Evolutionary conservation across 2,888 invertebrate genomes (phyloP).

Genomic region (Siphlonurus alternatus): DNA sequence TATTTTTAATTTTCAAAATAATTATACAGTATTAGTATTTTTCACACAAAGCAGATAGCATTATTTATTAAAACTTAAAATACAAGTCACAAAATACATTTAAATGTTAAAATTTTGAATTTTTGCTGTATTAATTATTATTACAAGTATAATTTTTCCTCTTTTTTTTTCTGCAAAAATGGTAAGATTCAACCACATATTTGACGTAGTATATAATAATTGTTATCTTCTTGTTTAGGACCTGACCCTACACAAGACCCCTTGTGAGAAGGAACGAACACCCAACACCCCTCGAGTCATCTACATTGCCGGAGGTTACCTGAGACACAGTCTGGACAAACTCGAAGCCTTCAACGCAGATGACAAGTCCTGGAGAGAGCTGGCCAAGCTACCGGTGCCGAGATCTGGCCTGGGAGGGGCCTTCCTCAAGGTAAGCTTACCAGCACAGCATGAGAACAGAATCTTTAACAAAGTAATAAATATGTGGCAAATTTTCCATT

Average conservation of each 20-base stretch:
- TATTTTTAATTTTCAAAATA: too few species aligned
- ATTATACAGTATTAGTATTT: too few species aligned
- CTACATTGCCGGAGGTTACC: conserved; percentile 83
- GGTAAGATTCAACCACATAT: too few species aligned
- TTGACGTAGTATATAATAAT: too few species aligned
- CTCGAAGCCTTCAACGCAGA: conserved; percentile 80
- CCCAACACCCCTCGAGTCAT: conserved; percentile 81
- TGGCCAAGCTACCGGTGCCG: conserved; percentile 71
- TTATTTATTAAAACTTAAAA: too few species aligned
- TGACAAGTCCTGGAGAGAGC: conserved; percentile 65
- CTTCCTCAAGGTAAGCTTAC: conserved; percentile 55
- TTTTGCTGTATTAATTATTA: neutral
- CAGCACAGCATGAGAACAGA: too few species aligned
- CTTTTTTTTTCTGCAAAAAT: conserved; percentile 74
- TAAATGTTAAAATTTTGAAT: too few species aligned
- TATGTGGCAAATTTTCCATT: too few species aligned
- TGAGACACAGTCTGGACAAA: conserved; percentile 66
- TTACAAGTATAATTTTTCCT: conserved; percentile 19
- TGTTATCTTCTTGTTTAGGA: conserved; percentile 38
- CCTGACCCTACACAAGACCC: conserved; percentile 72
- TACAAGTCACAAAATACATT: too few species aligned
- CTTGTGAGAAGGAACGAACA: conserved; percentile 66
- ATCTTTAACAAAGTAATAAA: too few species aligned
- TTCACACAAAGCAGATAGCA: too few species aligned
- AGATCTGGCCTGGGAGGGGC: conserved; percentile 77